These are phyloP conservation scores for Dryas iulia DNA, from an alignment of 1,140 invertebrate genomes.

Conservation along the genomic window DNA sequence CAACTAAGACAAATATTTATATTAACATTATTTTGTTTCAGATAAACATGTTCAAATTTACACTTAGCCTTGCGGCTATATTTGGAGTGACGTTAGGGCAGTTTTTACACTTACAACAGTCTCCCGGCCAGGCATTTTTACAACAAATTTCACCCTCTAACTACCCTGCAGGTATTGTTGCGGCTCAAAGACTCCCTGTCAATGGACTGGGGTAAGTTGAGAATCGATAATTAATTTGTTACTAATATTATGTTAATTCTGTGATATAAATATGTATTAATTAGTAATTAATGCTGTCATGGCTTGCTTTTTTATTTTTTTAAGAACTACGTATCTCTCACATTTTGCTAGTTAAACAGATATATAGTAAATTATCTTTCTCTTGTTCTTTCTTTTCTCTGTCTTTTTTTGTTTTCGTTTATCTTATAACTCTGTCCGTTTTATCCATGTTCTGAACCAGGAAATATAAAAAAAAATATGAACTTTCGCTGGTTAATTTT, in stretches of 20 bases:
- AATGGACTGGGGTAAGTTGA: conserved; percentile 59
- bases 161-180: conserved; percentile 24
- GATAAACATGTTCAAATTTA: conserved; percentile 18
- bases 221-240: not conserved
- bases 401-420: too few relatives aligned
- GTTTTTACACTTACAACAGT: conserved; percentile 8
- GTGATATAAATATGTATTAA: too few relatives aligned
- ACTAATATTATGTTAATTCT: not conserved
- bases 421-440: too few relatives aligned
- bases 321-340: too few relatives aligned
- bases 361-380: too few relatives aligned
- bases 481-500: too few relatives aligned
- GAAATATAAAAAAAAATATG: too few relatives aligned
- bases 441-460: too few relatives aligned
- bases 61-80: conserved; percentile 1
- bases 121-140: conserved; percentile 20
- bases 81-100: not conserved
- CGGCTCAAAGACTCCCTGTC: conserved; percentile 48
- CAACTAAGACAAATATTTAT: not conserved
- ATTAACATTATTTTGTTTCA: conserved; percentile 14
- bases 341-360: too few relatives aligned
- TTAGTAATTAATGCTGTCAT: too few relatives aligned
- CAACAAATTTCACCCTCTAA: conserved; percentile 18
- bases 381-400: too few relatives aligned
- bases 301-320: too few relatives aligned